Base-by-base conservation (phyloP, 1,140 invertebrate species). In the Mylabris phalerata region DNA sequence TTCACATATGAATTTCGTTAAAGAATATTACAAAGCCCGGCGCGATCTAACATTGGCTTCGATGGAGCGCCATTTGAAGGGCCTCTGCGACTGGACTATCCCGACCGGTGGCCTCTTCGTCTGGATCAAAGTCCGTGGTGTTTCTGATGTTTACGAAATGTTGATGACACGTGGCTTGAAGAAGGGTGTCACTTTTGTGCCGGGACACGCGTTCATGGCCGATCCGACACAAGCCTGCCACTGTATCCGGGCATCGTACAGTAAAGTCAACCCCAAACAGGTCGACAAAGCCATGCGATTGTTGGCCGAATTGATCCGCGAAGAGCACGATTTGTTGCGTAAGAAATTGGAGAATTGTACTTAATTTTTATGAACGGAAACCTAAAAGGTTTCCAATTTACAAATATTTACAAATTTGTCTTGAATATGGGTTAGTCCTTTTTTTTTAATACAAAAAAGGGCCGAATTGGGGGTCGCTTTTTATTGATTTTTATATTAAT, bases 91-190 rank as follows among this genome's bases (percentile, higher is more conserved):
- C 42, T 90, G 87, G 80, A 66, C 73, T 4, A 64, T 79, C 38
- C 88, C 89, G 0, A 70, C 72, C 1, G 88, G 83, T 10, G 89
- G 89, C 1, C 85, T 92, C 78, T 91, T 90, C 73, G 75, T 90
- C 9, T 92, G 89, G 89, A 78, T 90, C 9, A 82, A 84, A 68
- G 78, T 89, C 1, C 75, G 73, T 7, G 83, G 79, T 4, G 75
- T 91, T 0, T 71, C 78, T 0, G 87, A 90, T 66, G 85, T 87
- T 3, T 84, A 84, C 72, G 80, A 84, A 57, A 84, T 92, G 81
- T 80, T 90, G 2, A 81, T 83, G 77, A 77, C 83, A 51, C 71
- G 80, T 60, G 85, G 82, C 9, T 64, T 78, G 13, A 70, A 78
- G 56, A 75, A 76, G 24, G 80, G 84, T 9, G 79, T 89, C 0